phyloP scores from a whole-genome alignment of 1,140 invertebrate genomes.

The Drosophila chauvacae region DNA sequence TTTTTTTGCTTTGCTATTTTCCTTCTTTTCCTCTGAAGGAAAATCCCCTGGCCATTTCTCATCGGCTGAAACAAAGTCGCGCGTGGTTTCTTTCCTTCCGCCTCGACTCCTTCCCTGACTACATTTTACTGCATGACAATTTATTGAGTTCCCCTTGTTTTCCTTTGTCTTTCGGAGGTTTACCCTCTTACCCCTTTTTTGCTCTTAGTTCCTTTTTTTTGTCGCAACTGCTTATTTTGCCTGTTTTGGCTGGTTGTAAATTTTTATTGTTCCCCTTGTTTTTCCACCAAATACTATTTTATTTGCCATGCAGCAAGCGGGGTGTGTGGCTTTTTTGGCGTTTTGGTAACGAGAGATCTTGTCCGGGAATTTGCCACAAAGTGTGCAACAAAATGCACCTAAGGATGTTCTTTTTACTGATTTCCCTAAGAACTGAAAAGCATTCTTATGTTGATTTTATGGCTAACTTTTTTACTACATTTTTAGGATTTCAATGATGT shows the following conservation, averaged over 20 bases:
- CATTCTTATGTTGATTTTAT: not conserved
- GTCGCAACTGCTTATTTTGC: constrained; percentile 30
- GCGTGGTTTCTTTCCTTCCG: constrained; percentile 53
- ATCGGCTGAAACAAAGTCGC: constrained; percentile 79
- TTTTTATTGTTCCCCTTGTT: constrained; percentile 79
- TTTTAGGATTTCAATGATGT: not conserved
- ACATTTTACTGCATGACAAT: constrained; percentile 83
- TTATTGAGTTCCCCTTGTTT: constrained; percentile 77
- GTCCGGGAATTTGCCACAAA: constrained; percentile 35
- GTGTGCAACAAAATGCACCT: constrained; percentile 28
- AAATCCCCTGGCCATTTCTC: constrained; percentile 51
- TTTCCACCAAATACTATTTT: constrained; percentile 71
- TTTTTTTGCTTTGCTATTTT: too few species aligned
- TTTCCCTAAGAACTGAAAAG: not conserved
- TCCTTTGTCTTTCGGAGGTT: constrained; percentile 40
- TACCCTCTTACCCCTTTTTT: not conserved
- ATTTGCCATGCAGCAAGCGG: constrained; percentile 48
- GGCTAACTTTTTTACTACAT: too few species aligned
- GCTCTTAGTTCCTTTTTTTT: not conserved
- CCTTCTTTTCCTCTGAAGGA: constrained; percentile 8
- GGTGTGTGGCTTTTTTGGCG: constrained; percentile 17
- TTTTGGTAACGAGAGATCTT: constrained; percentile 27
- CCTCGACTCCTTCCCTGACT: constrained; percentile 38
- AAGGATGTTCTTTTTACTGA: constrained; percentile 18
- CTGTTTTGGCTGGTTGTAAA: constrained; percentile 71